Base-by-base conservation (phyloP, 2,888 invertebrate species). In the Rotaria magnacalcarata region DNA sequence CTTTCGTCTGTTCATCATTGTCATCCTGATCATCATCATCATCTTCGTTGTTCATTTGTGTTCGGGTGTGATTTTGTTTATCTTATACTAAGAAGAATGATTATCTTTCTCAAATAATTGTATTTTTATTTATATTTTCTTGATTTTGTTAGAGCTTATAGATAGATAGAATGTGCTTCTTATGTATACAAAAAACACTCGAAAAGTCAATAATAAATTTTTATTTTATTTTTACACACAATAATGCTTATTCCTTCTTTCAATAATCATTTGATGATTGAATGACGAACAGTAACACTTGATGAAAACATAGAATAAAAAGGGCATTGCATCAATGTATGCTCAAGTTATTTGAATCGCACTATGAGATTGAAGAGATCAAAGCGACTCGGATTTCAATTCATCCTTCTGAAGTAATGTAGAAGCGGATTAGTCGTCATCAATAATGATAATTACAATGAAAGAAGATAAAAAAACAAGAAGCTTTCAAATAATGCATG, bases 311-410 rank as follows among this genome's bases (percentile, higher is more conserved):
- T 27, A 67, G 27, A 34, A 27, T 19, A 41, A 19, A 67, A 34
- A 34, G 67, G 34, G 7, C 19, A 67, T 67, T 67, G 34, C 67
- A 67, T 67, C 41, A 67, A 41, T 67, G 34, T 67, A 34, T 67
- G 27, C 67, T 67, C 67, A 67, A 67, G 67, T 27, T 67, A 67
- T 67, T 67, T 34, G 34, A 19, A 67, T 67, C 67, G 34, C 41
- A 34, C 67, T 19, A 67, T 27, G 41, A 34, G 67, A 67, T 67
- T 67, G 67, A 67, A 67, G 34, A 67, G 34, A 67, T 67, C 67
- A 67, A 67, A 67, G 67, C 41, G 67, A 67, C 67, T 67, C 67
- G 34, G 16, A 67, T 67, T 67, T 34, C 67, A 67, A 27, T 67
- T 16, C 34, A 41, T 34, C 34, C 19, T 67, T 67, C 34, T 67